Percentiles rank a stretch among this genome's conserved stretches.
These are phyloP conservation scores for Telenomus remus DNA, from an alignment of 1,140 invertebrate genomes.

Conservation along the genomic window DNA sequence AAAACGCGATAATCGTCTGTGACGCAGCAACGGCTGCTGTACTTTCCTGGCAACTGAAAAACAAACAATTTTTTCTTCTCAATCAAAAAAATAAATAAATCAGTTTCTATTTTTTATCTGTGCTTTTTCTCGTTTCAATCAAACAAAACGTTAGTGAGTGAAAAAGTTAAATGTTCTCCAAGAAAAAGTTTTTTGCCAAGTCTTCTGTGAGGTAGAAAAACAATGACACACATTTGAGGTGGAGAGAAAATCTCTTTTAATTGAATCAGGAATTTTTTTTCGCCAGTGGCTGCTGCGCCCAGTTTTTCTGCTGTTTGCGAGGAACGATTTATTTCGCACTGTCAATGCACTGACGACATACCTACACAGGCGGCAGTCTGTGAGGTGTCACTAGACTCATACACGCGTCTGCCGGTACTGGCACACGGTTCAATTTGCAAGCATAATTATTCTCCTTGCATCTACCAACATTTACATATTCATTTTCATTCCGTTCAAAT, in stretches of 20 bases:
- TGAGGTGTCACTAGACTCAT: neutral
- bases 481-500: neutral
- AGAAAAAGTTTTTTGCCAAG: too few relatives aligned
- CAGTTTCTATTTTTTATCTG: too few relatives aligned
- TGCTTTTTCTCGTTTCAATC: too few relatives aligned
- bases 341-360: slow-evolving; percentile 1
- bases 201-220: too few relatives aligned
- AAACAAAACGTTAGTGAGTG: too few relatives aligned
- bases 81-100: too few relatives aligned
- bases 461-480: neutral
- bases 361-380: neutral
- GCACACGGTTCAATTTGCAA: slow-evolving; percentile 1
- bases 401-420: neutral
- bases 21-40: slow-evolving; percentile 72
- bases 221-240: too few relatives aligned
- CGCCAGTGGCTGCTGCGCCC: neutral
- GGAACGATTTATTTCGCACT: slow-evolving; percentile 1
- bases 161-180: too few relatives aligned
- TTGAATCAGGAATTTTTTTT: neutral
- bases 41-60: slow-evolving; percentile 65
- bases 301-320: neutral
- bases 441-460: neutral
- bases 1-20: slow-evolving; percentile 76
- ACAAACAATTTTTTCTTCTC: neutral
- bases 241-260: too few relatives aligned